A percentile compares a stretch with the other conserved stretches of the same genome.
Conservation (phyloP, 1,140 invertebrate species). For the Cataglyphis hispanica region DNA sequence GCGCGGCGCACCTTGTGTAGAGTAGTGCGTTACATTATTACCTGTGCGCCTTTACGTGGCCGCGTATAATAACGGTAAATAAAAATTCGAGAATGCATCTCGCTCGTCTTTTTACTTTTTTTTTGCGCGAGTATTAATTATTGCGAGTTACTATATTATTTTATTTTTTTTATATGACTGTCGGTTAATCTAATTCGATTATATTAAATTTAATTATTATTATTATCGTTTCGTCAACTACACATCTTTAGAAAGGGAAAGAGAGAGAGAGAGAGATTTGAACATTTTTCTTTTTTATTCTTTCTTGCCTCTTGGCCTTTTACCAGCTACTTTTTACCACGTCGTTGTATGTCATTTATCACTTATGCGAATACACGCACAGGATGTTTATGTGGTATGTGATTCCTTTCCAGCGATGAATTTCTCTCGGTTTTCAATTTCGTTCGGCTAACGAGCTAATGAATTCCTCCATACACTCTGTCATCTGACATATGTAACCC, state of each 20-base stretch:
- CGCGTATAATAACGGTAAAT: neutral
- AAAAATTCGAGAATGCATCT: slow-evolving; percentile 11
- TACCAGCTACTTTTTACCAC: slow-evolving; percentile 27
- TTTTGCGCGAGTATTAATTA: slow-evolving; percentile 12
- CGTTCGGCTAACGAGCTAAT: slow-evolving; percentile 30
- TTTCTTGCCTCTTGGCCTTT: slow-evolving; percentile 40
- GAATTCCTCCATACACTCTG: neutral
- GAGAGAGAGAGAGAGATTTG: neutral
- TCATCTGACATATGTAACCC: slow-evolving; percentile 36
- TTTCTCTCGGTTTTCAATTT: slow-evolving; percentile 50
- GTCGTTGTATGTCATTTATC: slow-evolving; percentile 37
- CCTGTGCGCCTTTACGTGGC: neutral
- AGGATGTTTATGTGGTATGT: neutral
- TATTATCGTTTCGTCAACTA: neutral
- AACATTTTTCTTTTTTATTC: neutral
- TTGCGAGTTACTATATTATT: slow-evolving; percentile 3
- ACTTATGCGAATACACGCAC: slow-evolving; percentile 19
- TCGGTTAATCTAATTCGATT: neutral
- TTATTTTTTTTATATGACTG: neutral
- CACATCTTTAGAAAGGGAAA: neutral
- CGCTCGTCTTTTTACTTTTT: neutral
- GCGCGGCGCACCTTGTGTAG: neutral
- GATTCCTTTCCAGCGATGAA: slow-evolving; percentile 23
- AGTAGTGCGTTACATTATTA: slow-evolving; percentile 42
- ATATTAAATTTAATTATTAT: neutral